Evolutionary conservation across 2,113 vertebrate genomes (phyloP).

Genomic region (Tachycineta bicolor): DNA sequence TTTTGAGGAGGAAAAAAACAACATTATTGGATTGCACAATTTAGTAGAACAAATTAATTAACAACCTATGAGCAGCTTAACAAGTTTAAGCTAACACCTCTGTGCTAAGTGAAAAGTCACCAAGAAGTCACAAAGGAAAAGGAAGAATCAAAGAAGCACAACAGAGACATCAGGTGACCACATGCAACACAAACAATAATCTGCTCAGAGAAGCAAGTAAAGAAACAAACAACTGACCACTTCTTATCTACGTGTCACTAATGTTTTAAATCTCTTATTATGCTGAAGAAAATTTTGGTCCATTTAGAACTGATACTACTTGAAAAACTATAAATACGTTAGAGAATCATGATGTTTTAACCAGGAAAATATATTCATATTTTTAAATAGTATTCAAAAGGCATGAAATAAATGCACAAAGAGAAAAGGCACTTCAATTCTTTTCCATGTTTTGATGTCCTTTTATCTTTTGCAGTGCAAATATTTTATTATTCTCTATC

Average conservation of each 20-base stretch:
- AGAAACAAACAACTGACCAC: neutral
- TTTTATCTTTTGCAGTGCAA: neutral
- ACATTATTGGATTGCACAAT: neutral
- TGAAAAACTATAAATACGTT: neutral
- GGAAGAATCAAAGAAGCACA: neutral
- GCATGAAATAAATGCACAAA: neutral
- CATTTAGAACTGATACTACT: neutral
- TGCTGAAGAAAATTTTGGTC: neutral
- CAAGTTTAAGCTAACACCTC: neutral
- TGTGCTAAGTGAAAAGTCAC: neutral
- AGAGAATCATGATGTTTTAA: neutral
- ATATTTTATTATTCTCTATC: neutral
- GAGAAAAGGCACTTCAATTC: neutral
- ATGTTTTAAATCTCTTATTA: neutral
- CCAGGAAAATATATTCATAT: neutral
- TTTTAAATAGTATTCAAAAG: neutral
- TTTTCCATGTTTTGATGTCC: neutral
- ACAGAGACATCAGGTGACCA: neutral
- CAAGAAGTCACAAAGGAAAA: neutral
- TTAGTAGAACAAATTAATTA: neutral
- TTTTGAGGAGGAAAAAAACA: accelerated
- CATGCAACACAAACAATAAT: neutral
- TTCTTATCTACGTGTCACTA: neutral
- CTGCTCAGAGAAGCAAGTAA: neutral
- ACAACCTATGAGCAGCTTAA: neutral